These are phyloP conservation scores for Cepaea hortensis DNA, from an alignment of 2,888 invertebrate genomes.

Conservation along the genomic window DNA sequence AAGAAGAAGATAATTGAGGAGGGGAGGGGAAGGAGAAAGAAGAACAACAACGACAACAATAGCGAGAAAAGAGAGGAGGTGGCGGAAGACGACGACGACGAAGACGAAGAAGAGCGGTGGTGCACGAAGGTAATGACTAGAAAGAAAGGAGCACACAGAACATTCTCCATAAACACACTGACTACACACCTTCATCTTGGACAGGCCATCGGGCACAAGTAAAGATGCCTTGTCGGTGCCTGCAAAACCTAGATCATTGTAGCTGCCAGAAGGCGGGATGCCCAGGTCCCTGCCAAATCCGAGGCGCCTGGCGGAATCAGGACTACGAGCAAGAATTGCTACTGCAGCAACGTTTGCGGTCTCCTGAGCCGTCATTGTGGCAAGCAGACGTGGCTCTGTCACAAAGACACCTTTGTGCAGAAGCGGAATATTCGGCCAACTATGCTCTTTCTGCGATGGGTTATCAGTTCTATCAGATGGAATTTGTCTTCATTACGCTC, in stretches of 20 bases:
- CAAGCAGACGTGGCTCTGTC: not conserved
- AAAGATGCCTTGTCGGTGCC: not conserved
- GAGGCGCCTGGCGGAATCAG: not conserved
- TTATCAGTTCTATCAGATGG: not conserved
- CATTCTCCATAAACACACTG: no score
- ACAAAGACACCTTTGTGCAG: conserved; percentile 5
- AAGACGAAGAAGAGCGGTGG: no score
- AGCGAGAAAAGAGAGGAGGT: no score
- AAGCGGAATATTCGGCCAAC: not conserved
- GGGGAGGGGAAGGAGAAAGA: no score
- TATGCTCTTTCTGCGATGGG: not conserved
- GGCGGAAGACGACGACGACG: no score
- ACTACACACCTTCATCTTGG: conserved; percentile 10
- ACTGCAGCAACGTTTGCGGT: conserved; percentile 20
- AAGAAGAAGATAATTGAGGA: no score
- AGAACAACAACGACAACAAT: no score
- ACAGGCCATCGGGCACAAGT: not conserved
- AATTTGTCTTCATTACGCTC: not conserved
- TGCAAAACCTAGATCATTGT: not conserved
- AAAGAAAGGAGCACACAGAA: no score
- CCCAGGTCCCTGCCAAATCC: not conserved
- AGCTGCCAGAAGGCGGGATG: not conserved
- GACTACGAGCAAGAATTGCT: conserved; percentile 18
- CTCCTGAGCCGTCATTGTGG: conserved; percentile 33
- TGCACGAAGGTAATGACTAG: no score